These are phyloP conservation scores for Parapristionchus giblindavisi DNA, from an alignment of 2,888 invertebrate genomes.

Conservation along the genomic window DNA sequence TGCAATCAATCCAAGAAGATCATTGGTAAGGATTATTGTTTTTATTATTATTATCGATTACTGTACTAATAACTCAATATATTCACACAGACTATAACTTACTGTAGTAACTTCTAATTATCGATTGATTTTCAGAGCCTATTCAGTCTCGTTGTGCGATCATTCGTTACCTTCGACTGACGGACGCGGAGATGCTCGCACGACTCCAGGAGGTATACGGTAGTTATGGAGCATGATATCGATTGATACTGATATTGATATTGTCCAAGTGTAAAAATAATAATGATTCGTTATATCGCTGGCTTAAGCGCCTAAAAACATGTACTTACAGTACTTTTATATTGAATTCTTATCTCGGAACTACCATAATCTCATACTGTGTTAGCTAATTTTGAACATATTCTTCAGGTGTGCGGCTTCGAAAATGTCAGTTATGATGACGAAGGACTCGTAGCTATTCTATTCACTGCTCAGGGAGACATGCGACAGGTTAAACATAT, in stretches of 20 bases:
- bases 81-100: background rate
- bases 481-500: slow-evolving; percentile 86
- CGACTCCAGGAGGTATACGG: slow-evolving; percentile 79
- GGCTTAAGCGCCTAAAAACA: no score
- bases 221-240: background rate
- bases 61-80: background rate
- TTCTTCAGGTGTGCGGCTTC: slow-evolving; percentile 4
- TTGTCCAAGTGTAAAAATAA: no score
- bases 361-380: background rate
- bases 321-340: background rate
- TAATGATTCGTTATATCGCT: no score
- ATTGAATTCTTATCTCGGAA: background rate
- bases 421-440: slow-evolving; percentile 81
- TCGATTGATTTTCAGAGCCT: slow-evolving; percentile 77
- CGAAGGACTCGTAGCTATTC: slow-evolving; percentile 92
- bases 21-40: slow-evolving; percentile 75
- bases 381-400: background rate
- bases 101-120: background rate
- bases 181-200: slow-evolving; percentile 88
- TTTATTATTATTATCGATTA: background rate
- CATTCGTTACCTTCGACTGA: slow-evolving; percentile 87
- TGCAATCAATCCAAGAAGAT: slow-evolving; percentile 98
- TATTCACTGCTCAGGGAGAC: slow-evolving; percentile 98
- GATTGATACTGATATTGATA: background rate
- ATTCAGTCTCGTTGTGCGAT: slow-evolving; percentile 98